Evolutionary conservation across 2,113 vertebrate species (phyloP).

Genomic region (Pantherophis guttatus): DNA sequence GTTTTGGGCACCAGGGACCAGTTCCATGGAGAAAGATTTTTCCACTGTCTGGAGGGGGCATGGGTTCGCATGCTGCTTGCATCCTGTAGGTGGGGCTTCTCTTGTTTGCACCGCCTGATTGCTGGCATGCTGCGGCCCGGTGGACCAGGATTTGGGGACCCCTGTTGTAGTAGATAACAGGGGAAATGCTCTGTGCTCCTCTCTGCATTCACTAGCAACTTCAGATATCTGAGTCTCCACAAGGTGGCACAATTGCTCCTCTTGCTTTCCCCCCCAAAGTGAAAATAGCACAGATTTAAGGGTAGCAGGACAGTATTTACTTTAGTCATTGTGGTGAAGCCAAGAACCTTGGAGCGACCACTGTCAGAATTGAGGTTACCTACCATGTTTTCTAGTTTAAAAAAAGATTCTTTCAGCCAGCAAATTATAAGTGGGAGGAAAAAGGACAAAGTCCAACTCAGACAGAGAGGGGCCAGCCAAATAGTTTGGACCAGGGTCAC

Average conservation of each 20-base stretch:
- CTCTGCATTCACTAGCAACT: neutral
- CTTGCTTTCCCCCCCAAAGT: neutral
- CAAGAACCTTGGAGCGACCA: neutral
- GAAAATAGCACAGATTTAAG: neutral
- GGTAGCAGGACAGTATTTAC: neutral
- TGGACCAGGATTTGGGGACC: neutral
- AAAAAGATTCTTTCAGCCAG: neutral
- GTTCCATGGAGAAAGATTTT: too few relatives aligned
- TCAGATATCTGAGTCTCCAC: neutral
- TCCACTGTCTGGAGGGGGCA: too few relatives aligned
- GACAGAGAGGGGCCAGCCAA: neutral
- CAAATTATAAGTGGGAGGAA: constrained; percentile 4
- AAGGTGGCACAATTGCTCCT: constrained; percentile 9
- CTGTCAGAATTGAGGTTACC: neutral
- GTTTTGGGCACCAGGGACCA: too few relatives aligned
- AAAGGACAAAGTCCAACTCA: neutral
- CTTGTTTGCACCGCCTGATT: too few relatives aligned
- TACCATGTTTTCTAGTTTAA: neutral
- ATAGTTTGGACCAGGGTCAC: neutral
- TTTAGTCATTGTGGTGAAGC: neutral
- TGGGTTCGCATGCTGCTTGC: too few relatives aligned
- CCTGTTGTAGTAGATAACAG: neutral
- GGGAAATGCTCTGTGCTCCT: neutral
- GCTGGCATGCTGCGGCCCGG: too few relatives aligned
- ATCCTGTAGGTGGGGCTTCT: too few relatives aligned